Percentiles rank a stretch among this genome's conserved stretches.
Conservation (phyloP, 2,113 vertebrate species). For the Cyprinodon tularosa region DNA sequence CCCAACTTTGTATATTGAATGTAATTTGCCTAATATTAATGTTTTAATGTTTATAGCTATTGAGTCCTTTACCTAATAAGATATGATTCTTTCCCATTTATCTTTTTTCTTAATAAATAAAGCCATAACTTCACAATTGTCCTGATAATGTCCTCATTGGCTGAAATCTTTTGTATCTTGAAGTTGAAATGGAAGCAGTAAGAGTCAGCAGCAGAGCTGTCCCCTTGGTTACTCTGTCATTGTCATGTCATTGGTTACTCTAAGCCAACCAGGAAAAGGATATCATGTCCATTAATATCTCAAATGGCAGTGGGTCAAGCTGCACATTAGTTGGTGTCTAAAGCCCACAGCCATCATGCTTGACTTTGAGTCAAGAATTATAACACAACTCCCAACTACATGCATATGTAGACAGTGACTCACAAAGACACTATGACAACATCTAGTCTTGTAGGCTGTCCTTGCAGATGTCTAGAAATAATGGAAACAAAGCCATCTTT, state of each 20-base stretch:
- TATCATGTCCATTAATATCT: slow-evolving; percentile 36
- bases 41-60: background rate
- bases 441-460: background rate
- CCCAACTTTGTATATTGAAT: background rate
- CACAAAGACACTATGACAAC: background rate
- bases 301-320: slow-evolving; percentile 27
- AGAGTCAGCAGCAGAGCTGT: slow-evolving; percentile 17
- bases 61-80: background rate
- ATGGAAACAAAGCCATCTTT: background rate
- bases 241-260: slow-evolving; percentile 37
- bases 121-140: slow-evolving; percentile 1
- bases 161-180: slow-evolving; percentile 2
- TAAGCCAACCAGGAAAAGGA: slow-evolving; percentile 24
- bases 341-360: slow-evolving; percentile 10
- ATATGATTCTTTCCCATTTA: background rate
- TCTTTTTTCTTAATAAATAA: background rate
- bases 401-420: slow-evolving; percentile 29
- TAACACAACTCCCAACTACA: slow-evolving; percentile 20
- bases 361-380: slow-evolving; percentile 51
- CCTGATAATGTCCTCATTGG: background rate
- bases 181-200: slow-evolving; percentile 4
- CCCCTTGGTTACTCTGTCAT: no score
- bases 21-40: background rate
- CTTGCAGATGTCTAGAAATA: background rate
- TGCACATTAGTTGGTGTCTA: slow-evolving; percentile 14